Conservation (phyloP, 92 coral and sea anemone genomes). For the Actinostola sp. region DNA sequence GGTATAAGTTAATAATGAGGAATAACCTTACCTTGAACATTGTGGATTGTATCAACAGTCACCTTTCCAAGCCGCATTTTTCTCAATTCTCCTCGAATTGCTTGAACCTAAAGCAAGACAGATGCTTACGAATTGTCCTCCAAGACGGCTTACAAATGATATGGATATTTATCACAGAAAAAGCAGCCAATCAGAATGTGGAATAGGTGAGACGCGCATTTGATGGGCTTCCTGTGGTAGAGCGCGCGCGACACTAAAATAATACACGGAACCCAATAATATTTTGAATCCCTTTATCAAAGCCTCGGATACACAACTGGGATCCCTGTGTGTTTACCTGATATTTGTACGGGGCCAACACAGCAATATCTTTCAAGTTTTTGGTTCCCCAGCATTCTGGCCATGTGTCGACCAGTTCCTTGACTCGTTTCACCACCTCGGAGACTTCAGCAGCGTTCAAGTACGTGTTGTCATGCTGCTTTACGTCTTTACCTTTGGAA, state of each 20-base stretch:
- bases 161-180: background rate
- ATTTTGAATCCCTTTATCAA: no score
- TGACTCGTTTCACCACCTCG: slow-evolving; percentile 65
- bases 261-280: no score
- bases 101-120: slow-evolving; percentile 54
- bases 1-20: no score
- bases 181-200: background rate
- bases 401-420: slow-evolving; percentile 63
- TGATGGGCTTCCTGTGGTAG: no score
- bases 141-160: no score
- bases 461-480: slow-evolving; percentile 68
- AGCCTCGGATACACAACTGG: no score
- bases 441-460: slow-evolving; percentile 75
- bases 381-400: slow-evolving; percentile 72
- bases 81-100: slow-evolving; percentile 69
- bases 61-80: slow-evolving; percentile 39
- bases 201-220: no score
- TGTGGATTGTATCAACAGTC: slow-evolving; percentile 88
- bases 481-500: slow-evolving; percentile 69
- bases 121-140: background rate
- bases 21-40: slow-evolving; percentile 91
- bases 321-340: no score
- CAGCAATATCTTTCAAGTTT: slow-evolving; percentile 63
- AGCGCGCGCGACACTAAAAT: no score
- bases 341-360: slow-evolving; percentile 67